These are phyloP conservation scores for Saguinus imperator DNA, from an alignment of 2,113 vertebrate genomes.

Conservation along the genomic window DNA sequence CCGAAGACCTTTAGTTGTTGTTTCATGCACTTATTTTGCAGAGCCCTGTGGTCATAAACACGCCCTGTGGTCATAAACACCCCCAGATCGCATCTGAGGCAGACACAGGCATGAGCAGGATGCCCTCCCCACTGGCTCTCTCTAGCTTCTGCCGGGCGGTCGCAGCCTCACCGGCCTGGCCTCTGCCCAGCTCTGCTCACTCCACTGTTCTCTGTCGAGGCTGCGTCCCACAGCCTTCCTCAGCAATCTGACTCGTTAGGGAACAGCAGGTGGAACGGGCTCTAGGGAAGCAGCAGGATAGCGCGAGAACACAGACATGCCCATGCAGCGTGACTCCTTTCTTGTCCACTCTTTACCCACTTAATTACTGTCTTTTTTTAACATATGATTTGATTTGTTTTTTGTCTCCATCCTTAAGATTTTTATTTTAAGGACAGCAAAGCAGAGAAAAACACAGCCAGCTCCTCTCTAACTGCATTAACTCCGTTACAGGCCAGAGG, in stretches of 20 bases:
- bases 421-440: constrained; percentile 71
- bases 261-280: constrained; percentile 2
- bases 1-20: background rate
- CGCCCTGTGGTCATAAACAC: background rate
- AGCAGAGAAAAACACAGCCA: constrained; percentile 60
- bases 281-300: background rate
- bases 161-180: background rate
- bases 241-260: background rate
- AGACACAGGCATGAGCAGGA: background rate
- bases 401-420: constrained; percentile 72
- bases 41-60: background rate
- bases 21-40: background rate
- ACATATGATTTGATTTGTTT: constrained; percentile 42
- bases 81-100: background rate
- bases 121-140: background rate
- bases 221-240: background rate
- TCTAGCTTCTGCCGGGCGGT: background rate
- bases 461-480: constrained; percentile 84
- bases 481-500: constrained; percentile 90
- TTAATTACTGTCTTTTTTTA: constrained; percentile 49
- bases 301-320: background rate
- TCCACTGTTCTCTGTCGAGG: background rate
- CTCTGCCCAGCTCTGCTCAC: background rate
- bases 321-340: constrained; percentile 39
- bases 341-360: constrained; percentile 79